Conservation (phyloP, 2,888 invertebrate species). For the Yponomeuta cagnagella region DNA sequence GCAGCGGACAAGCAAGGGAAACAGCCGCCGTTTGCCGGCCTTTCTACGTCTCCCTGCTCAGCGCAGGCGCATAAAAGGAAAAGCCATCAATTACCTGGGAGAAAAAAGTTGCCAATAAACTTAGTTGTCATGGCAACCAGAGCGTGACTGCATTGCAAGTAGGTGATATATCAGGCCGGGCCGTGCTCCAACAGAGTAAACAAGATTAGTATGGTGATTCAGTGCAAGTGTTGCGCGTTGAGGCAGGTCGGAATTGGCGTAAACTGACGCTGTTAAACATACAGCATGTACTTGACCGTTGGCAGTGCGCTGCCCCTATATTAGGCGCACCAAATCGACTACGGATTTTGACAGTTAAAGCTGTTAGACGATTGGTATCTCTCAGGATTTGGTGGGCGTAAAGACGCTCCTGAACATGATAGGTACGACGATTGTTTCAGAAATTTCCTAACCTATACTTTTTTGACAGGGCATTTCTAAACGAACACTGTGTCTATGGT, state of each 20-base stretch:
- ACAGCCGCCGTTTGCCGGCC: background rate
- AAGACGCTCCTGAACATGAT: too few relatives aligned
- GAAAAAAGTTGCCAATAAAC: slow-evolving; percentile 10
- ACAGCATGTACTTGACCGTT: too few relatives aligned
- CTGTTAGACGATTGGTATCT: too few relatives aligned
- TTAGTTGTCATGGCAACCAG: slow-evolving; percentile 15
- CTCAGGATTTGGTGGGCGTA: too few relatives aligned
- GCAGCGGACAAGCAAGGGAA: too few relatives aligned
- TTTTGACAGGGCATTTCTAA: too few relatives aligned
- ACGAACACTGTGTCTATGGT: too few relatives aligned
- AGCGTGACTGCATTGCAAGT: slow-evolving; percentile 13
- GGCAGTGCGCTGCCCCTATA: too few relatives aligned
- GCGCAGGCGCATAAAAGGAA: slow-evolving; percentile 6
- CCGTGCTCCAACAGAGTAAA: background rate
- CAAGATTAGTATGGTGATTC: background rate
- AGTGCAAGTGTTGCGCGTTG: background rate
- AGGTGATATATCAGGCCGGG: background rate
- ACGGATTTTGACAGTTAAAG: too few relatives aligned
- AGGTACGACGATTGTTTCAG: too few relatives aligned
- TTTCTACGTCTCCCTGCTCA: background rate
- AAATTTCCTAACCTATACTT: too few relatives aligned
- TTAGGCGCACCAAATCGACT: too few relatives aligned
- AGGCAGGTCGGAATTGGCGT: background rate
- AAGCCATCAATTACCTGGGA: slow-evolving; percentile 8
- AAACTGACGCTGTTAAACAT: background rate